Percentiles rank a stretch among this genome's conserved stretches.
Conservation (phyloP, 2,888 invertebrate genomes). For the Ypsolopha scabrella region DNA sequence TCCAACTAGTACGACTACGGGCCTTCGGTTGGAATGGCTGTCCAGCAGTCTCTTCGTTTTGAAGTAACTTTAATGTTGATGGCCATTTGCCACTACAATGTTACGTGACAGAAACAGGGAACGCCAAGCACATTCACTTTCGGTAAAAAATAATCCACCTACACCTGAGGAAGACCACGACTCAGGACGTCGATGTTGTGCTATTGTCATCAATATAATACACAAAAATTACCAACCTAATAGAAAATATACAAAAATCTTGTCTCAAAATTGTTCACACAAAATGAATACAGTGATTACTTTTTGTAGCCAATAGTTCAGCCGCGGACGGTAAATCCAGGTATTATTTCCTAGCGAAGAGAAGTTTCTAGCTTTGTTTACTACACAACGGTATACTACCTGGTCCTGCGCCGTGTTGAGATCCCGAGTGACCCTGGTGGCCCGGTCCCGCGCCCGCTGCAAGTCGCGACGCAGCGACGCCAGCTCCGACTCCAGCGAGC, state of each 20-base stretch:
- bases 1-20: too few relatives aligned
- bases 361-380: not conserved
- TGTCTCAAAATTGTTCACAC: not conserved
- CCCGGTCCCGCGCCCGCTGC: conserved; percentile 31
- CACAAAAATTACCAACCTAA: not conserved
- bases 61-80: too few relatives aligned
- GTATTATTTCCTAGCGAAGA: not conserved
- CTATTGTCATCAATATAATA: not conserved
- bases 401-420: conserved; percentile 34
- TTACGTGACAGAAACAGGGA: too few relatives aligned
- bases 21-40: too few relatives aligned
- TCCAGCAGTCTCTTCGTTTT: too few relatives aligned
- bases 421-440: conserved; percentile 31
- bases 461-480: conserved; percentile 67
- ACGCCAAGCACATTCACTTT: too few relatives aligned
- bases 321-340: not conserved
- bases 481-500: conserved; percentile 53
- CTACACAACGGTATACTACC: conserved; percentile 21
- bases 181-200: not conserved
- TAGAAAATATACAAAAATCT: not conserved
- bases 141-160: not conserved
- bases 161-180: too few relatives aligned
- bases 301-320: too few relatives aligned
- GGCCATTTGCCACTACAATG: too few relatives aligned
- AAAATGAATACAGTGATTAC: too few relatives aligned